Base-by-base conservation (phyloP, 2,113 vertebrate genomes). In the Tetraodon nigroviridis region DNA sequence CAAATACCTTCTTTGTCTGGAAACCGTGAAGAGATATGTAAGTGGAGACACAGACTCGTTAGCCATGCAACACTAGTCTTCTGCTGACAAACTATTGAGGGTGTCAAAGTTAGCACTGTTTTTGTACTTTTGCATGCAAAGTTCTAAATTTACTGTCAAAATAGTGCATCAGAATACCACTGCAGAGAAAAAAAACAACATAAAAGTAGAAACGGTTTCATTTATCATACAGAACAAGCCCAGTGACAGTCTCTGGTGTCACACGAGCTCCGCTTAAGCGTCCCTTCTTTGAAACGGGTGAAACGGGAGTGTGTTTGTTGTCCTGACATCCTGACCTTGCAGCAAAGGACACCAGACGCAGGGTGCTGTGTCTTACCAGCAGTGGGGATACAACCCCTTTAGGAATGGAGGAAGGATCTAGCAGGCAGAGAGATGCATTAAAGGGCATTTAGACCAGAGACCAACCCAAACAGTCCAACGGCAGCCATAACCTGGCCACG, bases 1-100 rank as follows among this genome's bases (percentile, higher is more conserved):
- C 75, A 82, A 84, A 86, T 73, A 78, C 88, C 81, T 80, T 84
- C 64, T 76, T 86, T 85, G 78, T 86, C 84, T 82, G 82, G 57
- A 76, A 73, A 72, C 78, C 84, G 87, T 78, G 81, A 89, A 86
- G 87, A 77, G 81, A 89, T 89, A 88, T 87, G 84, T 87, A 71
- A 76, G 72, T 72, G 79, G 74, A 84, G 61, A 66, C 10, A 8
- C 49, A 37, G 64, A 64, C 77, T 73, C 73, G 65, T 67, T 80
- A 87, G 70, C 78, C 88, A 90, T 90, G 90, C 88, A 67, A 79
- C 72, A 81, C 72, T 82, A 84, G 79, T 16, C 22, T 21, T 14
- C 22, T 12, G 32, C 15, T 8, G 56, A 67, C 63, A 61, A 65
- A 73, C 42, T 68, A 69, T 74, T 67, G 24, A 40, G 55, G 52